Evolutionary conservation across 2,113 vertebrate species (phyloP), one percentile per base, ranked within the genome.

Genomic region (Herpailurus yagouaroundi): DNA sequence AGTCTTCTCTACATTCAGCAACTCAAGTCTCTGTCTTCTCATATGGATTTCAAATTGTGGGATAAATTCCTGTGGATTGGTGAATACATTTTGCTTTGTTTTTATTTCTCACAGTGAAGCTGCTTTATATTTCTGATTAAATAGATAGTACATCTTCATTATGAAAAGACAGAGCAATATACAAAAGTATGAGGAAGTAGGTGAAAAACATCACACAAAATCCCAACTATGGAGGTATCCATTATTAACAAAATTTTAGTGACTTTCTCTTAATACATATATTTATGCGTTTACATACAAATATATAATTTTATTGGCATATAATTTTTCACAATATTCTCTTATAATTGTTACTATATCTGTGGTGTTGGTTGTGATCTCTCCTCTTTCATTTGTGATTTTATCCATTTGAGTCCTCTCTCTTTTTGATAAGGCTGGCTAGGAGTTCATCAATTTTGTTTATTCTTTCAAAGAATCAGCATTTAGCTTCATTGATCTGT

Each of bases 51-150:
- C 25, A 82, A 7, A 86, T 8, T 84, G 80, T 64, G 87, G 21
- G 9, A 36, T 84, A 57, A n/a, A 50, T 71, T 64, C 8, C 57
- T 92, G 64, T 27, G 31, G n/a, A n/a, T 64, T 52, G 38, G n/a
- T 82, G 12, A 86, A 27, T 48, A 38, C 31, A 64, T 87, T 69
- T 90, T 48, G 9, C 29, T 66, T 64, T n/a, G 23, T 38, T 85
- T 90, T 82, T 73, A 57, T 87, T 76, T 86, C 57, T 90, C 6
- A 52, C 3, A 33, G 18, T 94, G 15, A 95, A 97, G 63, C 91
- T 60, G 31, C 38, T 89, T 45, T 41, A 48, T 87, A 33, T 80
- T 90, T 85, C 48, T 86, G 38, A 81, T 48, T 80, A 48, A 74
- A 79, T 48, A 73, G 79, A 25, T 74, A 48, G 38, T 50, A 6